phyloP scores from a whole-genome alignment of 1,140 invertebrate species.

The Solenopsis invicta region DNA sequence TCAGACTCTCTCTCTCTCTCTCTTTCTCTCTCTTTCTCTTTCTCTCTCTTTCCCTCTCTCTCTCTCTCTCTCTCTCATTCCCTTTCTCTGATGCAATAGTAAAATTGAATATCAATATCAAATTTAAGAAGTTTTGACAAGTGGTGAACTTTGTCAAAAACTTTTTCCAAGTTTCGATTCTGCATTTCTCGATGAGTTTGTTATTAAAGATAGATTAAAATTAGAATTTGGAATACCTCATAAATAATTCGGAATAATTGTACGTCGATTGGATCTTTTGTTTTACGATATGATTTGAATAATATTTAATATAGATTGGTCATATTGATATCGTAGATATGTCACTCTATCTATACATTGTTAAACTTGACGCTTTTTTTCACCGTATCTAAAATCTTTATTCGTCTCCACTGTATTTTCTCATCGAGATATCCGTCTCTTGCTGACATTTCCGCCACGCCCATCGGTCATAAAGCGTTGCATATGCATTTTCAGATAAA shows the following conservation, averaged over 20 bases:
- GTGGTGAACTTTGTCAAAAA: background rate
- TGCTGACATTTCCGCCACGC: background rate
- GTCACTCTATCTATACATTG: background rate
- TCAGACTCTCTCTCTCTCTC: background rate
- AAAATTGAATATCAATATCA: constrained; percentile 21
- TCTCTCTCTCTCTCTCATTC: no score
- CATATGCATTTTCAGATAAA: constrained; percentile 53
- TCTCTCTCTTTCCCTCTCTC: no score
- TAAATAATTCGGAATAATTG: constrained; percentile 14
- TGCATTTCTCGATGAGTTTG: background rate
- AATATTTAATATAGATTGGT: background rate
- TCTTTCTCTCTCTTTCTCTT: no score
- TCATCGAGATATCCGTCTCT: constrained; percentile 12
- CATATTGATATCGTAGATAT: background rate
- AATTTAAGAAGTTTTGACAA: background rate
- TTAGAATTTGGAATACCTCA: background rate
- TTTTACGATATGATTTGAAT: background rate
- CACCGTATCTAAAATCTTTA: background rate
- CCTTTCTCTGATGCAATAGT: background rate
- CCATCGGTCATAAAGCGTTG: constrained; percentile 26
- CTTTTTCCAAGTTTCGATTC: background rate
- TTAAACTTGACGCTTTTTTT: background rate
- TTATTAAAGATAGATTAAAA: background rate
- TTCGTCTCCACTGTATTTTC: background rate
- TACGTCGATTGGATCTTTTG: background rate